Percentiles rank a stretch among this genome's conserved stretches.
phyloP scores from a whole-genome alignment of 1,140 invertebrate species.

The Lutraria rhynchaena region DNA sequence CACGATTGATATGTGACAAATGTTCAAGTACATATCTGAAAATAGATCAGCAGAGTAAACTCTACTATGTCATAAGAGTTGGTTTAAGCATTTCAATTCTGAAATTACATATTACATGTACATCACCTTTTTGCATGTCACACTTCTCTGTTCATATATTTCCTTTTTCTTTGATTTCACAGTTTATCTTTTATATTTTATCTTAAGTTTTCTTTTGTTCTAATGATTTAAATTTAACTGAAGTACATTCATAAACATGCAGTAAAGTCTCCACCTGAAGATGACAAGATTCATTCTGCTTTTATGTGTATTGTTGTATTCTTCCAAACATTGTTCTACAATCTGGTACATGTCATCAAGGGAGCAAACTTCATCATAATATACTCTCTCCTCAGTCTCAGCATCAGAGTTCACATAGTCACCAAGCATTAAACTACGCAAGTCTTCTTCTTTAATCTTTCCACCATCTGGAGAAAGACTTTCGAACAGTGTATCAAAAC shows the following conservation, averaged over 20 bases:
- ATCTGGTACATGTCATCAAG: constrained; percentile 85
- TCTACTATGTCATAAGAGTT: too few relatives aligned
- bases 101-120: too few relatives aligned
- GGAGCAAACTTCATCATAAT: constrained; percentile 91
- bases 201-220: too few relatives aligned
- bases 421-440: constrained; percentile 82
- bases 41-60: constrained; percentile 11
- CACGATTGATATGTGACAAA: constrained; percentile 82
- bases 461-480: constrained; percentile 80
- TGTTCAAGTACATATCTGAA: constrained; percentile 85
- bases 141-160: too few relatives aligned
- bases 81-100: too few relatives aligned
- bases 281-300: constrained; percentile 83
- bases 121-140: too few relatives aligned
- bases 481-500: constrained; percentile 85
- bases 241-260: too few relatives aligned
- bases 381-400: constrained; percentile 89
- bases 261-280: constrained; percentile 80
- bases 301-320: constrained; percentile 83
- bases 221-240: too few relatives aligned
- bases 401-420: constrained; percentile 93
- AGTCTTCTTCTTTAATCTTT: constrained; percentile 83
- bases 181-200: too few relatives aligned
- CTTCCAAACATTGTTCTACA: constrained; percentile 80
- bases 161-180: too few relatives aligned